These are phyloP conservation scores for Melolontha melolontha DNA, from an alignment of 2,888 invertebrate species.

Conservation along the genomic window DNA sequence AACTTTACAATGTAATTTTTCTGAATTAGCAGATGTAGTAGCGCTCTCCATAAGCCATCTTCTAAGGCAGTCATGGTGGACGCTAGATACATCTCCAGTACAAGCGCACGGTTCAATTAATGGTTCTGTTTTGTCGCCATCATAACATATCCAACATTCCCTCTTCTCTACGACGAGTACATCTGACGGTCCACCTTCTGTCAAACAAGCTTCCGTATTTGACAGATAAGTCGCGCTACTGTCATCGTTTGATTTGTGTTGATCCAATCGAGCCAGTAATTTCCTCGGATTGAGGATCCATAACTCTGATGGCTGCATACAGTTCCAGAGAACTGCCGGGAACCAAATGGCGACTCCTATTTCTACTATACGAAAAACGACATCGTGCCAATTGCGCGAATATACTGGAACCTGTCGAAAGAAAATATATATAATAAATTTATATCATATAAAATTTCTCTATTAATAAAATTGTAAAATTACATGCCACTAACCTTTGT, in stretches of 20 bases:
- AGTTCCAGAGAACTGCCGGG: conserved; percentile 96
- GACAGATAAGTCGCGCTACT: conserved; percentile 23
- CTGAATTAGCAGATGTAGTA: conserved; percentile 52
- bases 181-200: conserved; percentile 62
- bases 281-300: conserved; percentile 95
- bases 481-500: conserved; percentile 72
- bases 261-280: conserved; percentile 72
- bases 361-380: conserved; percentile 91
- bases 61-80: conserved; percentile 91
- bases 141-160: conserved; percentile 97
- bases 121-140: conserved; percentile 81
- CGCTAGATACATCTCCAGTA: conserved; percentile 91
- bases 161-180: conserved; percentile 68
- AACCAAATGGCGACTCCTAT: conserved; percentile 96
- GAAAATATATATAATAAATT: neutral
- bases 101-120: conserved; percentile 92
- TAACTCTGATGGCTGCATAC: conserved; percentile 91
- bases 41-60: conserved; percentile 87
- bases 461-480: too few relatives aligned
- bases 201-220: conserved; percentile 39
- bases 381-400: conserved; percentile 92
- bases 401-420: conserved; percentile 73
- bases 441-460: too few relatives aligned
- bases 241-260: conserved; percentile 35
- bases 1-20: conserved; percentile 70